Evolutionary conservation across 2,797 vertebrate species (phyloP), one percentile per base, ranked within the genome.

Genomic region (Caiman crocodilus): DNA sequence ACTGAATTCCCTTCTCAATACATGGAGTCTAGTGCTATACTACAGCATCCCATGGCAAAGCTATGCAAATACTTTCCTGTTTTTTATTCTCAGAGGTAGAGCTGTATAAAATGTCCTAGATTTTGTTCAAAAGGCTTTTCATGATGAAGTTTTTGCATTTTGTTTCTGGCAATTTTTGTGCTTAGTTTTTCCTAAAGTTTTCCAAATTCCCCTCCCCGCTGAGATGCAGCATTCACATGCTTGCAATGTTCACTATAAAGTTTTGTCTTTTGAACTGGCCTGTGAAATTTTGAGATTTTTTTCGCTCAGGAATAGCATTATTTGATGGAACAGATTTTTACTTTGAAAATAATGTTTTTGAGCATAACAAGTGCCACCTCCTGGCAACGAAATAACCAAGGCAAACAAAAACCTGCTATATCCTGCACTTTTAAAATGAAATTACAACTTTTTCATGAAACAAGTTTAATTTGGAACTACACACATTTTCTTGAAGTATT

Each of bases 241-340:
- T 96, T 79, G 85, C 77, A 85, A 91, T 76, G 94, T 93, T 95
- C 96, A 92, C 93, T 94, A 95, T 79, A 85, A 82, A 92, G 89
- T 85, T 58, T 32, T 18, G 87, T 94, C n/a, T 90, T n/a, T 87
- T 89, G 91, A 95, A 26, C 93, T 89, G 90, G 83, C 32, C 85
- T 92, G 76, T 35, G 74, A 83, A 94, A 92, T 79, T 76, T 5
- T 2, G 90, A 96, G 93, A 16, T 65, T 89, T 76, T 21, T 32
- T 91, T 91, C n/a, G 67, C 82, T 90, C 75, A 86, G 85, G 86
- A 93, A 80, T 61, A 90, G 12, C 10, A 82, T 85, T 95, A 85
- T 85, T 94, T 93, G 88, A 93, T 93, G 92, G 79, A 84, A 50
- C 69, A 76, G 3, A 12, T 88, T 91, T 42, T 87, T 81, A 76